These are phyloP conservation scores for Tauraco erythrolophus DNA, from an alignment of 2,113 vertebrate genomes.

Conservation along the genomic window DNA sequence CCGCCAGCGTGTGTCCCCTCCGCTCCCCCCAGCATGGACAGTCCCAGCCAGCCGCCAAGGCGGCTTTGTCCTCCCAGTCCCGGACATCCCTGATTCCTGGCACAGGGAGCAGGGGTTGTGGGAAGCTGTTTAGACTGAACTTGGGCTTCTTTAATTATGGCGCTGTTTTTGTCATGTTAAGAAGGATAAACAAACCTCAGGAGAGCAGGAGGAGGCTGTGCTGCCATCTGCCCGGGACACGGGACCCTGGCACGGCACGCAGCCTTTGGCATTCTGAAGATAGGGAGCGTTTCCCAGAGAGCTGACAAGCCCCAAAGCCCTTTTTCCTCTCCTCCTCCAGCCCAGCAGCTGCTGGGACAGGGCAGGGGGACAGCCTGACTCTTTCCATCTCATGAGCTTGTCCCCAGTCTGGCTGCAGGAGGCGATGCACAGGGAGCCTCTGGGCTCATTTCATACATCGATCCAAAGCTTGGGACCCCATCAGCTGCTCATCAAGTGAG, in stretches of 20 bases:
- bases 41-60: neutral
- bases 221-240: neutral
- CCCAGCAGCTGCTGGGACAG: neutral
- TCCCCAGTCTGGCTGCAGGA: neutral
- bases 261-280: neutral
- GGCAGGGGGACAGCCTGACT: neutral
- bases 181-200: conserved; percentile 29
- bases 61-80: neutral
- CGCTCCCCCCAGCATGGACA: fast-evolving
- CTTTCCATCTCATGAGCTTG: neutral
- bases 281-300: neutral
- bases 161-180: neutral
- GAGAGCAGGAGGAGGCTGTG: neutral
- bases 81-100: neutral
- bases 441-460: neutral
- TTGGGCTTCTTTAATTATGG: neutral
- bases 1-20: neutral
- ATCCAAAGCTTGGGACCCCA: neutral
- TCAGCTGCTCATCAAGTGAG: neutral
- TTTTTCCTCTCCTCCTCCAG: neutral
- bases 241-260: neutral
- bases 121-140: conserved; percentile 23
- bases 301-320: neutral
- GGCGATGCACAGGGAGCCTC: neutral
- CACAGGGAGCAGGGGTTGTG: neutral